Evolutionary conservation across 2,113 vertebrate genomes (phyloP).

Genomic region (Centrocercus urophasianus): DNA sequence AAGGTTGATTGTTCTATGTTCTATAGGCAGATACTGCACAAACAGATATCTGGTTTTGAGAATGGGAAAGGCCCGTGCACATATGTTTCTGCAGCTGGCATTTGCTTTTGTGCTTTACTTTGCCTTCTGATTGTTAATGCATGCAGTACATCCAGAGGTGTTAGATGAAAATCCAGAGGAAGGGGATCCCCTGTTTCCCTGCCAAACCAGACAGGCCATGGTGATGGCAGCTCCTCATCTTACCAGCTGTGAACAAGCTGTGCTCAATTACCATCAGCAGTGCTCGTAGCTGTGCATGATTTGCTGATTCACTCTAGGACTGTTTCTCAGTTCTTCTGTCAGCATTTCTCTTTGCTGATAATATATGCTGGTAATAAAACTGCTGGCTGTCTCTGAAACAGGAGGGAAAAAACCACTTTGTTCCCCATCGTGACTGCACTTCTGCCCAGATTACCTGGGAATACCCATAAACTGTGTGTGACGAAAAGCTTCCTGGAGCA

Average conservation of each 20-base stretch:
- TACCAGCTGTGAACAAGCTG: neutral
- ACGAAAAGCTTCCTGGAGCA: neutral
- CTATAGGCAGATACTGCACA: neutral
- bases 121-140: neutral
- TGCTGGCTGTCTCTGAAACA: neutral
- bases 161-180: neutral
- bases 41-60: neutral
- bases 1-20: neutral
- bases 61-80: neutral
- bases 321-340: neutral
- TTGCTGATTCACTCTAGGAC: conserved; percentile 20
- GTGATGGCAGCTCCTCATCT: neutral
- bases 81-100: neutral
- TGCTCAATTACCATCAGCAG: neutral
- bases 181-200: neutral
- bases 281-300: neutral
- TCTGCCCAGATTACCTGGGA: neutral
- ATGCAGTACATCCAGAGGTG: neutral
- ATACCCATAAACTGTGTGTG: neutral
- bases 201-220: neutral
- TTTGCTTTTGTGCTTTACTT: neutral
- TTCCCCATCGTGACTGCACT: neutral
- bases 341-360: neutral
- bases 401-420: neutral
- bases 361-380: neutral